phyloP scores from a whole-genome alignment of 2,113 vertebrate species.

The Rhegmatorhina hoffmannsi region DNA sequence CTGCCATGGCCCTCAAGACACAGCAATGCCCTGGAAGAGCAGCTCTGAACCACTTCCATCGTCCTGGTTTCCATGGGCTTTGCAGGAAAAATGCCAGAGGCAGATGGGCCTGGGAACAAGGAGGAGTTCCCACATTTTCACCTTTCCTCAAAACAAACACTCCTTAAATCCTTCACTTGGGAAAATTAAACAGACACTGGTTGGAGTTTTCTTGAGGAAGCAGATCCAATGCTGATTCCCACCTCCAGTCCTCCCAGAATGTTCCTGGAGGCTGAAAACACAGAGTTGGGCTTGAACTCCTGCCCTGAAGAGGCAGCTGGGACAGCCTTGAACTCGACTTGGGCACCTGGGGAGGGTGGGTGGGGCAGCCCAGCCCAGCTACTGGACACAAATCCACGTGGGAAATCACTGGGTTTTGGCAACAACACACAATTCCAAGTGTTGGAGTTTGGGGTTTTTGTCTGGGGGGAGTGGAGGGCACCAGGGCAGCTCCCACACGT shows the following conservation, averaged over 20 bases:
- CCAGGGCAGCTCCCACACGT: not conserved
- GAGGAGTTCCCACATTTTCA: not conserved
- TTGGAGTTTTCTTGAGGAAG: not conserved
- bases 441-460: not conserved
- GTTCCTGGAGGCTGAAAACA: fast-evolving
- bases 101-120: not conserved
- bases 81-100: not conserved
- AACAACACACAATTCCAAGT: fast-evolving
- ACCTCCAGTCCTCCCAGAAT: fast-evolving
- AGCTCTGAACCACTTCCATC: not conserved
- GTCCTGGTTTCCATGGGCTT: fast-evolving
- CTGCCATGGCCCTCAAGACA: fast-evolving
- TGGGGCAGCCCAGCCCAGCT: not conserved
- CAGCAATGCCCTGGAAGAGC: not conserved
- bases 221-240: fast-evolving
- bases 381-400: not conserved
- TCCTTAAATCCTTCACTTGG: not conserved
- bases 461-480: no score
- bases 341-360: not conserved
- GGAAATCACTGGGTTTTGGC: fast-evolving
- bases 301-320: fast-evolving
- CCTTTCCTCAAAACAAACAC: not conserved
- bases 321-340: fast-evolving
- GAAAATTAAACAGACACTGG: fast-evolving
- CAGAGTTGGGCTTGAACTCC: fast-evolving